These are phyloP conservation scores for Heloderma charlesbogerti DNA, from an alignment of 2,113 vertebrate genomes.

Conservation along the genomic window DNA sequence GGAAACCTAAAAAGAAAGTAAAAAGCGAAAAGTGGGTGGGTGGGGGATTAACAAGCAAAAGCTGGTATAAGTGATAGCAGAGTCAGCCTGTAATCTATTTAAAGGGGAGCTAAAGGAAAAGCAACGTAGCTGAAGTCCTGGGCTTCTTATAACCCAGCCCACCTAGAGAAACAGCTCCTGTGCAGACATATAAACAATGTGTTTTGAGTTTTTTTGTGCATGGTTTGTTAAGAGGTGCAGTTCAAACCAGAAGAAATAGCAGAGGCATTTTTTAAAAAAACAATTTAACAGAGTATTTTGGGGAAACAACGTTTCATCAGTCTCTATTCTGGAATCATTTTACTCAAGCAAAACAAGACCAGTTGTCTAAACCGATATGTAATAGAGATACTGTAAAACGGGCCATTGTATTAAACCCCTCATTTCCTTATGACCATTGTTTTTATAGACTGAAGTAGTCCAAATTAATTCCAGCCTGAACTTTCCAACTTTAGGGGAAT, in stretches of 20 bases:
- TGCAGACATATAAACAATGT: neutral
- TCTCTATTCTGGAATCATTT: neutral
- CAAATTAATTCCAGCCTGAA: slow-evolving; percentile 61
- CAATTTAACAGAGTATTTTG: slow-evolving; percentile 16
- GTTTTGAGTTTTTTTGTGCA: neutral
- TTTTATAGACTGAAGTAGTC: slow-evolving; percentile 41
- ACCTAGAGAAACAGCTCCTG: rapidly evolving
- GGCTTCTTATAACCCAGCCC: neutral
- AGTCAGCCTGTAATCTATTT: neutral
- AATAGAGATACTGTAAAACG: neutral
- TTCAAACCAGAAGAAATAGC: slow-evolving; percentile 10
- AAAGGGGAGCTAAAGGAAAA: neutral
- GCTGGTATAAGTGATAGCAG: neutral
- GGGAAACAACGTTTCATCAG: neutral
- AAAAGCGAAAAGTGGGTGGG: neutral
- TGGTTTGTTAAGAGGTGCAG: neutral
- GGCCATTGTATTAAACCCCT: slow-evolving; percentile 37
- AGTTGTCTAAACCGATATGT: slow-evolving; percentile 1
- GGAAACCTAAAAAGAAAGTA: neutral
- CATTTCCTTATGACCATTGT: slow-evolving; percentile 21
- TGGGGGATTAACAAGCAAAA: neutral
- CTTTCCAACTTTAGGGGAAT: neutral
- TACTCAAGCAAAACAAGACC: neutral
- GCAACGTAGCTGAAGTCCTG: neutral
- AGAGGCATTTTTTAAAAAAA: neutral